Conservation (phyloP, 2,113 vertebrate genomes). For the Cebus imitator region DNA sequence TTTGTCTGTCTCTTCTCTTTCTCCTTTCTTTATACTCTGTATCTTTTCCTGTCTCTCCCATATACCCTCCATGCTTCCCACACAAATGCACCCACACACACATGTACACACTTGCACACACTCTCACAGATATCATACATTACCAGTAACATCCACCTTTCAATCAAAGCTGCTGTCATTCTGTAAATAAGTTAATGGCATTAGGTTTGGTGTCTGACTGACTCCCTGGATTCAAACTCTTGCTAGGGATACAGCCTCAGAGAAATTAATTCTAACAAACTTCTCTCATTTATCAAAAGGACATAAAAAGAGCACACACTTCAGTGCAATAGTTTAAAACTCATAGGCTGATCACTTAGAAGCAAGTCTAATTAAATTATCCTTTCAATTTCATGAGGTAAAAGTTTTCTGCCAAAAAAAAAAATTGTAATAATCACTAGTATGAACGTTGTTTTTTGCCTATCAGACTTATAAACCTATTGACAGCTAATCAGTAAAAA, state of each 20-base stretch:
- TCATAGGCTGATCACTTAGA: not conserved
- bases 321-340: not conserved
- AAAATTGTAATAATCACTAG: not conserved
- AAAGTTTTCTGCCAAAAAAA: not conserved
- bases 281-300: not conserved
- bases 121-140: not conserved
- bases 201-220: not conserved
- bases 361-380: not conserved
- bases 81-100: no score
- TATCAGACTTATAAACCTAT: not conserved
- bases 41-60: no score
- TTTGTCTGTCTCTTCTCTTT: no score
- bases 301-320: not conserved
- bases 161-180: not conserved
- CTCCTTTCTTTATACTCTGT: no score
- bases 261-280: not conserved
- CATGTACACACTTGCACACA: no score
- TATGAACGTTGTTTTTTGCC: not conserved
- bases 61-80: no score
- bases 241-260: rapidly evolving
- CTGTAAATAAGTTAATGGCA: not conserved
- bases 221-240: not conserved
- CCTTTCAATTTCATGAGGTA: not conserved
- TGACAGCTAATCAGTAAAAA: not conserved
- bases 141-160: not conserved